phyloP scores from a whole-genome alignment of 2,888 invertebrate genomes.

The Platypus cylindrus region DNA sequence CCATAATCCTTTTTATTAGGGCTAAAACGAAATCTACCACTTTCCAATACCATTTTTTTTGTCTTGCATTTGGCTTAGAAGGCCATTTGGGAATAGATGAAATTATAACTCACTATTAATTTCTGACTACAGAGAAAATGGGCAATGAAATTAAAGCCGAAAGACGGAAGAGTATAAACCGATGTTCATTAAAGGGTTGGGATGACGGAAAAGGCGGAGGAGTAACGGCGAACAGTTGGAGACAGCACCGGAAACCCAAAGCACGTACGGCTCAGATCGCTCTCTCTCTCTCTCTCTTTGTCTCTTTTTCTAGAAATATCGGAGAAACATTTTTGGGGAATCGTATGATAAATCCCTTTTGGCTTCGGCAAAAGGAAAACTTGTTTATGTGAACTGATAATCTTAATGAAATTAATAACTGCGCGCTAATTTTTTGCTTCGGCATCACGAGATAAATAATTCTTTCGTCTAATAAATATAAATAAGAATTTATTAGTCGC shows the following conservation, averaged over 20 bases:
- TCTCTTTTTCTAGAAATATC: conserved; percentile 9
- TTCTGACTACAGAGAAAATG: conserved; percentile 20
- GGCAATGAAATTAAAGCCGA: conserved; percentile 23
- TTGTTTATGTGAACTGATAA: too few relatives aligned
- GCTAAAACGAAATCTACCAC: too few relatives aligned
- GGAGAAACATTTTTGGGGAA: conserved; percentile 12
- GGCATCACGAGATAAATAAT: too few relatives aligned
- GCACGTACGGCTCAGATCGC: conserved; percentile 26
- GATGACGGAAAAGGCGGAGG: conserved; percentile 14
- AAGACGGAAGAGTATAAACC: conserved; percentile 27
- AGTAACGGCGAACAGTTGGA: conserved; percentile 16
- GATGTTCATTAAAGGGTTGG: conserved; percentile 26
- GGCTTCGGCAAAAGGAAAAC: too few relatives aligned
- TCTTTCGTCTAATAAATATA: too few relatives aligned
- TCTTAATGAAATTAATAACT: too few relatives aligned
- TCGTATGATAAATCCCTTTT: too few relatives aligned
- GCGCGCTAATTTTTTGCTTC: too few relatives aligned
- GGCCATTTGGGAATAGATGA: too few relatives aligned
- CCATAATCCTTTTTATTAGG: too few relatives aligned
- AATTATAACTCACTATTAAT: conserved; percentile 20
- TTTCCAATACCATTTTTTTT: too few relatives aligned
- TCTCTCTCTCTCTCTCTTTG: conserved; percentile 18
- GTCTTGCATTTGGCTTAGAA: conserved; percentile 4
- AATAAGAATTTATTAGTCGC: too few relatives aligned
- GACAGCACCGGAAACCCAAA: conserved; percentile 26